phyloP scores from a whole-genome alignment of 1,140 invertebrate species.

The Maniola jurtina region DNA sequence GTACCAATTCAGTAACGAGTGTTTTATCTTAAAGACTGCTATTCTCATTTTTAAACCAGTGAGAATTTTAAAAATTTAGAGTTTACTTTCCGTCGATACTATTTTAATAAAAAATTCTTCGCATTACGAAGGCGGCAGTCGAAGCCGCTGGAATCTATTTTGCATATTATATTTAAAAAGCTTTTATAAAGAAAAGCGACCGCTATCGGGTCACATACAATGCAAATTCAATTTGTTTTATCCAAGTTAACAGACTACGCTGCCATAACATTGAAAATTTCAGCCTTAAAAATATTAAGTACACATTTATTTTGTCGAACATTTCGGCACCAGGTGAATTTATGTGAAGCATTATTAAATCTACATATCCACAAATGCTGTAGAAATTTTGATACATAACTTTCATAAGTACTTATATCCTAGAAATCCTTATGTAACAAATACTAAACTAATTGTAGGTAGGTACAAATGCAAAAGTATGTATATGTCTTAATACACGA shows the following conservation, averaged over 20 bases:
- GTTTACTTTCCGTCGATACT: not conserved
- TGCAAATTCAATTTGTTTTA: constrained; percentile 1
- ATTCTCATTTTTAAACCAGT: no score
- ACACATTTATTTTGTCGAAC: not conserved
- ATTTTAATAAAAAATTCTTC: not conserved
- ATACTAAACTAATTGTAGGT: no score
- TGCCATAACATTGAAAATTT: not conserved
- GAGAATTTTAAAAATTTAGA: not conserved
- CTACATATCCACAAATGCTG: no score
- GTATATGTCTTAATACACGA: no score
- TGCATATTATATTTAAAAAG: constrained; percentile 2
- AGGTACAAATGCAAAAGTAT: no score
- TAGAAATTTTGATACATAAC: no score
- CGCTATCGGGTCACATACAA: not conserved
- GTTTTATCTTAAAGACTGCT: no score
- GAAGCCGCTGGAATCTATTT: not conserved
- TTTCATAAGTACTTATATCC: no score
- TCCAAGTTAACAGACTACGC: not conserved
- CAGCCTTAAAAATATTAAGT: not conserved
- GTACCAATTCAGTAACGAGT: no score
- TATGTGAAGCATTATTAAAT: not conserved
- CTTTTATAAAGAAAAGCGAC: not conserved
- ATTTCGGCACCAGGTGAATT: not conserved
- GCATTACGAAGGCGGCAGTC: not conserved
- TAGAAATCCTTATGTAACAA: no score